A percentile compares a stretch with the other conserved stretches of the same genome.
phyloP scores from a whole-genome alignment of 1,140 invertebrate genomes.

The Spodoptera frugiperda region DNA sequence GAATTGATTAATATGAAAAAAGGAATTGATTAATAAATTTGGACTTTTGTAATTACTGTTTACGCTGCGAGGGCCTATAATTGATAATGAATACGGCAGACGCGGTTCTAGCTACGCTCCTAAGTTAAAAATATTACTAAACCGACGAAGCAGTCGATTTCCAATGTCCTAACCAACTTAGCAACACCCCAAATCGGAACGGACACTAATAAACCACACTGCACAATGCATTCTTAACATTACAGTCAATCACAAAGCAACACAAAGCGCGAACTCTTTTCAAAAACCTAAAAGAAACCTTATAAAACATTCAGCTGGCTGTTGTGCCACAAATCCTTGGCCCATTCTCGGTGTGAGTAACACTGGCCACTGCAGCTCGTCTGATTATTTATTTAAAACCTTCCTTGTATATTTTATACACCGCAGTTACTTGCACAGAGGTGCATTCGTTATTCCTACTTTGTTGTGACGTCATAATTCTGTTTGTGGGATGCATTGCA shows the following conservation, averaged over 20 bases:
- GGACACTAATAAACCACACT: neutral
- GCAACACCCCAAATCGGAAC: neutral
- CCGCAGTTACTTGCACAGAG: slow-evolving; percentile 38
- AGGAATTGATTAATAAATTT: too few species aligned
- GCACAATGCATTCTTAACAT: slow-evolving; percentile 13
- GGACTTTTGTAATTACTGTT: too few species aligned
- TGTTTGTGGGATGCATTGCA: neutral
- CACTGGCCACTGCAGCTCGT: slow-evolving; percentile 37
- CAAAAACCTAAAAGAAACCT: slow-evolving; percentile 24
- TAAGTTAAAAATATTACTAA: too few species aligned
- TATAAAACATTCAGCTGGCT: slow-evolving; percentile 21
- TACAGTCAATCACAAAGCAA: slow-evolving; percentile 18
- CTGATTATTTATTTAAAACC: slow-evolving; percentile 42
- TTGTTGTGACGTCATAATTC: slow-evolving; percentile 22
- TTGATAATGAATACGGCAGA: too few species aligned
- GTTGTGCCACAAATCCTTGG: slow-evolving; percentile 42
- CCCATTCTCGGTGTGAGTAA: slow-evolving; percentile 37
- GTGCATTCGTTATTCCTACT: slow-evolving; percentile 20
- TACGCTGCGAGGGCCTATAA: too few species aligned
- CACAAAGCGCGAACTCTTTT: slow-evolving; percentile 9
- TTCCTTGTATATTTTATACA: slow-evolving; percentile 37
- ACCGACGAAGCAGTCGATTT: too few species aligned
- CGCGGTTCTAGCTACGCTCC: too few species aligned
- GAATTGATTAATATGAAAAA: too few species aligned
- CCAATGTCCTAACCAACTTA: too few species aligned